phyloP scores from a whole-genome alignment of 2,888 invertebrate species.

The Polydrusus tereticollis region DNA sequence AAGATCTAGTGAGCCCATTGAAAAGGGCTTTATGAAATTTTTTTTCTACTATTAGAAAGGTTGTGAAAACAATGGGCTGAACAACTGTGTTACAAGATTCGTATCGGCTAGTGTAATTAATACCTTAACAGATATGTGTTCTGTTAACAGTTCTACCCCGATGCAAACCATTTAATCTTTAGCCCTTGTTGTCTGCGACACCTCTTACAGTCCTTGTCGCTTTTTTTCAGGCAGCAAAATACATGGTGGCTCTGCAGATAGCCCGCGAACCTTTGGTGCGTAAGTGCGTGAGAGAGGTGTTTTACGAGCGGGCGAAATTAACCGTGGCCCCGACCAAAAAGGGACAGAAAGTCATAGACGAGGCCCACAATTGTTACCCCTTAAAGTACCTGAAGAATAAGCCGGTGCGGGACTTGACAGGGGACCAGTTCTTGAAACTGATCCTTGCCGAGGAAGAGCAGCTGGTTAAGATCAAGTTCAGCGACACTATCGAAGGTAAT shows the following conservation, averaged over 20 bases:
- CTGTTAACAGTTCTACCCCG: too few species aligned
- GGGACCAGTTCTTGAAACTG: conserved; percentile 91
- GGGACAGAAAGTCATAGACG: conserved; percentile 95
- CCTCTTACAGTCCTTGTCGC: too few species aligned
- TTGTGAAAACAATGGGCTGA: too few species aligned
- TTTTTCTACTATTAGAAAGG: too few species aligned
- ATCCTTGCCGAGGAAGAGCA: conserved; percentile 86
- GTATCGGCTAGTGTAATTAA: too few species aligned
- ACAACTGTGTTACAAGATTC: too few species aligned
- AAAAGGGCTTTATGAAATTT: too few species aligned
- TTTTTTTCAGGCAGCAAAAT: conserved; percentile 78
- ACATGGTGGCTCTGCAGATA: conserved; percentile 95
- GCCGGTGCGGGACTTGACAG: conserved; percentile 77
- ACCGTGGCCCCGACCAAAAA: conserved; percentile 87
- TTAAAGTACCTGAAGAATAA: conserved; percentile 48
- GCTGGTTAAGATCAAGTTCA: conserved; percentile 79
- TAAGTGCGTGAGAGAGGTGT: conserved; percentile 86
- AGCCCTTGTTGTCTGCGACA: too few species aligned
- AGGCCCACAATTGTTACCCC: conserved; percentile 87
- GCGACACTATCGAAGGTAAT: conserved; percentile 80
- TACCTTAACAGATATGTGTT: too few species aligned
- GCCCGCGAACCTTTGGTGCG: conserved; percentile 92
- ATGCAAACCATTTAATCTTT: too few species aligned
- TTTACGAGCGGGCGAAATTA: conserved; percentile 89
- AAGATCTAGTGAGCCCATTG: too few species aligned